Percentiles rank a stretch among this genome's conserved stretches.
These are phyloP conservation scores for Phenganax subtilis DNA, from an alignment of 92 coral and sea anemone species.

Conservation along the genomic window DNA sequence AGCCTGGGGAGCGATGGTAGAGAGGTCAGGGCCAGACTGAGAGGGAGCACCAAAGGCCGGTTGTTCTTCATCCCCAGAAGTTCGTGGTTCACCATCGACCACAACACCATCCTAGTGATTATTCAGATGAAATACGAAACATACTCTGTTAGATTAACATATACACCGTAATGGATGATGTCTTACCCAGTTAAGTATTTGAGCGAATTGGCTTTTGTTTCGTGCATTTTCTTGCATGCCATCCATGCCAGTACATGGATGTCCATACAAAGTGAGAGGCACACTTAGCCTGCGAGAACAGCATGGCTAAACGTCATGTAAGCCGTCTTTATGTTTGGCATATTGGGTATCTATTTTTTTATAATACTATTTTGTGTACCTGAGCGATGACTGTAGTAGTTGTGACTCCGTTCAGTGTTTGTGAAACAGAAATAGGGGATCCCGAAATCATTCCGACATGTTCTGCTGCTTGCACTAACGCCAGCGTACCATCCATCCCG, in stretches of 20 bases:
- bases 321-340: too few relatives aligned
- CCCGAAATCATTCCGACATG: conserved; percentile 27
- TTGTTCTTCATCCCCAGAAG: conserved; percentile 33
- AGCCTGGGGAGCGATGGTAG: conserved; percentile 28
- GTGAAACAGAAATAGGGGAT: conserved; percentile 10
- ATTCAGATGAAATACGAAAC: too few relatives aligned
- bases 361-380: not conserved
- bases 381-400: conserved; percentile 23
- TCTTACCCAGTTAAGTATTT: too few relatives aligned
- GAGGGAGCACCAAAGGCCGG: conserved; percentile 10
- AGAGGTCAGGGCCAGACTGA: conserved; percentile 9
- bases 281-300: too few relatives aligned
- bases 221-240: too few relatives aligned
- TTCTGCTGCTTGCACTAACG: conserved; percentile 35
- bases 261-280: too few relatives aligned
- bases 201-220: too few relatives aligned
- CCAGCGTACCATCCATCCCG: conserved; percentile 23
- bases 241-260: too few relatives aligned
- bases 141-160: too few relatives aligned
- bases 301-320: too few relatives aligned
- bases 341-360: too few relatives aligned
- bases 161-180: too few relatives aligned
- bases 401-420: conserved; percentile 22
- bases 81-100: conserved; percentile 23
- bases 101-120: not conserved